phyloP scores from a whole-genome alignment of 2,888 invertebrate genomes.

The Meloe dianella region DNA sequence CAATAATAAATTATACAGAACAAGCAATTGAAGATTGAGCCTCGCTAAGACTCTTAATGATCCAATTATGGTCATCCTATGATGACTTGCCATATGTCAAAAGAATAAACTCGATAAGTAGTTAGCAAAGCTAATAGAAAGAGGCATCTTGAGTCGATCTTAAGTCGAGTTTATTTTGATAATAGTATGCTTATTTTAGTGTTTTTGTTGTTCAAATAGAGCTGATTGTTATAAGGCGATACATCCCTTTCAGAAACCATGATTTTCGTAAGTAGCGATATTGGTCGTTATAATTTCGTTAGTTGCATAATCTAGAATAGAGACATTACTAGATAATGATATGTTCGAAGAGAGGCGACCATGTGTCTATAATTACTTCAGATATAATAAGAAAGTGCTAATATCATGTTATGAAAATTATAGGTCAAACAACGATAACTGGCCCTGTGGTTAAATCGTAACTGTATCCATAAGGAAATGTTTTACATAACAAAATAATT shows the following conservation, averaged over 20 bases:
- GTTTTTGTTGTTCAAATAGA: too few species aligned
- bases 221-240: too few species aligned
- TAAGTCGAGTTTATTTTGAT: too few species aligned
- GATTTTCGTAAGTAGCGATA: too few species aligned
- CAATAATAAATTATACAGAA: neutral
- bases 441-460: conserved; percentile 19
- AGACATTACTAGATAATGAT: conserved; percentile 4
- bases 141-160: too few species aligned
- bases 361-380: conserved; percentile 15
- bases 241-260: too few species aligned
- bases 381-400: conserved; percentile 24
- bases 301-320: neutral
- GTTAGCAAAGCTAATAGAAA: too few species aligned
- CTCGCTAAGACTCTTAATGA: neutral
- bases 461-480: conserved; percentile 26
- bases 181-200: too few species aligned
- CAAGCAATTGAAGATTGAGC: neutral
- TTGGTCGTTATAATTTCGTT: neutral
- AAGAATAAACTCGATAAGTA: neutral
- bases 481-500: conserved; percentile 8
- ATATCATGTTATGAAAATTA: conserved; percentile 22
- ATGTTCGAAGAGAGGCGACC: conserved; percentile 12
- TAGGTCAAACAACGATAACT: conserved; percentile 18
- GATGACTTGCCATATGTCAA: conserved; percentile 3
- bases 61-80: neutral